These are phyloP conservation scores for Caerostris extrusa DNA, from an alignment of 1,140 invertebrate species.

Conservation along the genomic window DNA sequence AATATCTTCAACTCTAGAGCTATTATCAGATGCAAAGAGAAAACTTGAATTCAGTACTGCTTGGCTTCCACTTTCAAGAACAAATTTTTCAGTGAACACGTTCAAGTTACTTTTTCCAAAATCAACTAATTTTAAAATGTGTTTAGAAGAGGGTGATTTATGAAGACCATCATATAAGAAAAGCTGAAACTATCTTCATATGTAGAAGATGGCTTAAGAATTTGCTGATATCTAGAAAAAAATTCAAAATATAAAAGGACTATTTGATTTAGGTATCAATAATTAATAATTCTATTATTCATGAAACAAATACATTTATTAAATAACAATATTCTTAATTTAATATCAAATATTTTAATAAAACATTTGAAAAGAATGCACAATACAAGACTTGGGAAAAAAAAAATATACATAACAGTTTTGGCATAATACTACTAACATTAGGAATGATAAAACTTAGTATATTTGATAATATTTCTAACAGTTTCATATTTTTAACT, in stretches of 20 bases:
- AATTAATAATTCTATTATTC: not conserved
- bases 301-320: not conserved
- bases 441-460: no score
- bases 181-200: slow-evolving; percentile 75
- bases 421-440: no score
- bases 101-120: slow-evolving; percentile 24
- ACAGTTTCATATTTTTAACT: no score
- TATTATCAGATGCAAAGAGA: slow-evolving; percentile 52
- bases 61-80: slow-evolving; percentile 30
- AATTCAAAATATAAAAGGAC: not conserved
- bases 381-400: no score
- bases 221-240: slow-evolving; percentile 51
- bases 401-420: no score
- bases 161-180: slow-evolving; percentile 56
- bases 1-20: slow-evolving; percentile 53
- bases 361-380: no score
- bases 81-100: not conserved
- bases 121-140: slow-evolving; percentile 46
- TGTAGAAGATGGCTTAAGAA: not conserved
- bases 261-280: no score
- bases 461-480: no score
- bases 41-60: slow-evolving; percentile 60
- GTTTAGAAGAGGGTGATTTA: slow-evolving; percentile 4
- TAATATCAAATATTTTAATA: no score
- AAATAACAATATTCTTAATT: not conserved